Base-by-base conservation (phyloP, 2,797 vertebrate genomes). In the Amphiprion clarkii region DNA sequence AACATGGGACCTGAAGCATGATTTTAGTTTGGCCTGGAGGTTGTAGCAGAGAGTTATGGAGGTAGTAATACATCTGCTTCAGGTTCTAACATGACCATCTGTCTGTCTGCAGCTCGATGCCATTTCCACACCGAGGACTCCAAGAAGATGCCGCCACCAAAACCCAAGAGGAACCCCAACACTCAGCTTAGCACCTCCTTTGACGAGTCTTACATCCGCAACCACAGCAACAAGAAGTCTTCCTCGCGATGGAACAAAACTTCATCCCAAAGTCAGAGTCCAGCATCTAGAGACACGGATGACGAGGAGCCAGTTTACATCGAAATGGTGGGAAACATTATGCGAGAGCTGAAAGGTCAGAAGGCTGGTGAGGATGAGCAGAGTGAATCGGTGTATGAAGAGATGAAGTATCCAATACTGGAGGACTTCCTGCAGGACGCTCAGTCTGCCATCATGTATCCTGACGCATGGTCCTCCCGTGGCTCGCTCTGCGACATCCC, bases 171-270 rank as follows among this genome's bases (percentile, higher is more conserved):
- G 56, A 97, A 99, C 72, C 98, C 98, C n/a, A 97, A 97, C 92
- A 99, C 98, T 21, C 98, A 99, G 88, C 96, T 99, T 68, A 99
- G 98, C 94, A 96, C 96, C 16, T 98, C 97, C 40, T 98, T 99
- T 10, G 98, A 99, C 40, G 98, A 99, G 77, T 97, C 97, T 0
- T 98, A 96, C 79, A 96, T 97, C 62, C 93, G 89, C 65, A 96
- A 95, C 84, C 96, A 96, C 14, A 92, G 93, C 52, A 91, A 89
- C 68, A 88, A 90, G 85, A 96, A 94, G 86, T 86, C 94, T 2
- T 90, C 92, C 40, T 48, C 74, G 11, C 1, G 48, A 10, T 92
- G 94, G 79, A 96, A 97, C 71, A 92, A 95, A 36, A 95, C 96
- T 0, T 92, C 95, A 0, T 97, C 96, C 0, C 96, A 96, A 70